Evolutionary conservation across 2,888 invertebrate genomes (phyloP).

Genomic region (Cyaniris semiargus): DNA sequence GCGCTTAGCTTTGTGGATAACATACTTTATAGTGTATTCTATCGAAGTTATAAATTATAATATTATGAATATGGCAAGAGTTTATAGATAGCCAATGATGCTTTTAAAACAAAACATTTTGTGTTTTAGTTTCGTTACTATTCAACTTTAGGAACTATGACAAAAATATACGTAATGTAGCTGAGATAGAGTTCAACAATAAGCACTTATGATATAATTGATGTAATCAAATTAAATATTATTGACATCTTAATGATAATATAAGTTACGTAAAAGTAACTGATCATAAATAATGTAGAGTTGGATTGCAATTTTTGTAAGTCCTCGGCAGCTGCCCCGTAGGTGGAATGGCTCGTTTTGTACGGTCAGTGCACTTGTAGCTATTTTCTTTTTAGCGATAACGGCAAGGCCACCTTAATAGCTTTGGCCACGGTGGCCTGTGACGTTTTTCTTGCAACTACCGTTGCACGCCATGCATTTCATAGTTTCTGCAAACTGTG

Average conservation of each 20-base stretch:
- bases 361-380: conserved; percentile 43
- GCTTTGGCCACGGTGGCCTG: conserved; percentile 67
- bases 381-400: conserved; percentile 70
- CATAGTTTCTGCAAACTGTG: conserved; percentile 28
- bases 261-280: conserved; percentile 14
- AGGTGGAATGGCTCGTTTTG: conserved; percentile 36
- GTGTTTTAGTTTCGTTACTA: too few relatives aligned
- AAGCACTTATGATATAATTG: not conserved
- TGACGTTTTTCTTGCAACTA: conserved; percentile 40
- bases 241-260: not conserved
- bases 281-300: conserved; percentile 29
- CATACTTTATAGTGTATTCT: too few relatives aligned
- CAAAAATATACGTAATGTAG: too few relatives aligned
- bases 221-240: not conserved
- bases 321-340: conserved; percentile 39
- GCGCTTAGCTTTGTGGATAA: not conserved
- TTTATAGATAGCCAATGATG: too few relatives aligned
- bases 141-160: too few relatives aligned
- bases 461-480: conserved; percentile 41
- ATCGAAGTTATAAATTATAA: too few relatives aligned
- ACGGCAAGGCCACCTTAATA: conserved; percentile 72
- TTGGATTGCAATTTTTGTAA: conserved; percentile 33
- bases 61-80: too few relatives aligned
- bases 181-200: not conserved
- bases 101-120: too few relatives aligned